Percentiles rank a stretch among this genome's conserved stretches.
Conservation (phyloP, 2,888 invertebrate species). For the Lymantria monacha region DNA sequence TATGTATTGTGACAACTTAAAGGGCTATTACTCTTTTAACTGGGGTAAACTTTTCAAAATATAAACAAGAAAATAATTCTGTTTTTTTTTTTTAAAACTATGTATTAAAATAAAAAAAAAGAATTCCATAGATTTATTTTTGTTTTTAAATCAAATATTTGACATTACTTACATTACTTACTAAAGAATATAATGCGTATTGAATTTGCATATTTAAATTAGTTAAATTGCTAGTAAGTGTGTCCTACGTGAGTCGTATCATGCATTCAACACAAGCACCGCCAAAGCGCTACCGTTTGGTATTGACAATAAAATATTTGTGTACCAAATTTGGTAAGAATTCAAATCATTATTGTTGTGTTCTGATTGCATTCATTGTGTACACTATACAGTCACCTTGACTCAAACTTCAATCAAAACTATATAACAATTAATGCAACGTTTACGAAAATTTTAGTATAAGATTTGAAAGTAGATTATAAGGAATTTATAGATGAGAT, state of each 20-base stretch:
- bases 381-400: constrained; percentile 3
- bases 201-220: constrained; percentile 6
- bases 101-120: too few species aligned
- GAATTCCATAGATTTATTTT: too few species aligned
- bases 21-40: too few species aligned
- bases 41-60: too few species aligned
- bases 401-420: neutral
- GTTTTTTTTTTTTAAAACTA: too few species aligned
- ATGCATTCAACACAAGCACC: constrained; percentile 16
- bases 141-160: neutral
- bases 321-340: constrained; percentile 27
- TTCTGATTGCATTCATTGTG: constrained; percentile 12
- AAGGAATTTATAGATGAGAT: too few species aligned
- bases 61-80: too few species aligned
- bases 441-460: too few species aligned
- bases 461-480: too few species aligned
- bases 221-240: constrained; percentile 12
- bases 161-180: neutral
- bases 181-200: neutral
- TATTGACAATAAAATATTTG: constrained; percentile 31
- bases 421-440: neutral
- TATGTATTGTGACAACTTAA: too few species aligned
- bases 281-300: constrained; percentile 9
- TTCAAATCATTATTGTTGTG: constrained; percentile 21
- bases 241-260: constrained; percentile 22